These are phyloP conservation scores for honey bee (Apis mellifera) DNA, from an alignment of 1,140 invertebrate species.

Conservation along the genomic window DNA sequence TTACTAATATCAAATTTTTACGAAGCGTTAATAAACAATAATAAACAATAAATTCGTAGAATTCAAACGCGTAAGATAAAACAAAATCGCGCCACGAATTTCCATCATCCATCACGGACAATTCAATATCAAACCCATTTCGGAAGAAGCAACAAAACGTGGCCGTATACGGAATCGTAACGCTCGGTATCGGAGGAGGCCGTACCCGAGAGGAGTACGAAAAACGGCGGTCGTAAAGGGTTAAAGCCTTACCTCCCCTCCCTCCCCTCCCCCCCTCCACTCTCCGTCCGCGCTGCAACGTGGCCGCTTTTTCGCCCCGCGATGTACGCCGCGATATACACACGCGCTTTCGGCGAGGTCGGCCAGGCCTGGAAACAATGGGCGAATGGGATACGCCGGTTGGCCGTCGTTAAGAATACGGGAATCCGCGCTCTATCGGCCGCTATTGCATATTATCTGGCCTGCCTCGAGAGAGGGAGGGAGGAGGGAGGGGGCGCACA, in stretches of 20 bases:
- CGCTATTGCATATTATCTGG: constrained; percentile 62
- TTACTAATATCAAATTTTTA: too few species aligned
- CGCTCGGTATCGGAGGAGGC: background rate
- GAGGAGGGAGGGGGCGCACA: constrained; percentile 10
- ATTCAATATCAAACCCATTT: too few species aligned
- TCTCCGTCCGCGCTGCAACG: background rate
- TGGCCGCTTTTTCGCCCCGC: constrained; percentile 30
- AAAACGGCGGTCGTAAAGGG: background rate
- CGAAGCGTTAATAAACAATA: too few species aligned
- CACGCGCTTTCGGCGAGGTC: constrained; percentile 47
- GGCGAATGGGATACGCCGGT: constrained; percentile 44
- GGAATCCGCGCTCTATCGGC: constrained; percentile 50
- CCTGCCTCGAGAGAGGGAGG: too few species aligned
- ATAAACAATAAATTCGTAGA: too few species aligned
- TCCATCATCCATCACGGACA: too few species aligned
- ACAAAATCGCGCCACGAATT: too few species aligned
- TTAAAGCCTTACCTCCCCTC: background rate
- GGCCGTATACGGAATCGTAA: background rate
- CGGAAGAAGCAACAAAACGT: too few species aligned
- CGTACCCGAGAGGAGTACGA: background rate
- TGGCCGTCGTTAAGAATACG: constrained; percentile 58
- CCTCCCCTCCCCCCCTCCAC: background rate
- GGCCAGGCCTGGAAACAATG: constrained; percentile 50
- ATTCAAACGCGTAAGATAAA: too few species aligned
- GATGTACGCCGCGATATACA: constrained; percentile 35